Base-by-base conservation (phyloP, 1,140 invertebrate species). In the Macrobrachium nipponense region DNA sequence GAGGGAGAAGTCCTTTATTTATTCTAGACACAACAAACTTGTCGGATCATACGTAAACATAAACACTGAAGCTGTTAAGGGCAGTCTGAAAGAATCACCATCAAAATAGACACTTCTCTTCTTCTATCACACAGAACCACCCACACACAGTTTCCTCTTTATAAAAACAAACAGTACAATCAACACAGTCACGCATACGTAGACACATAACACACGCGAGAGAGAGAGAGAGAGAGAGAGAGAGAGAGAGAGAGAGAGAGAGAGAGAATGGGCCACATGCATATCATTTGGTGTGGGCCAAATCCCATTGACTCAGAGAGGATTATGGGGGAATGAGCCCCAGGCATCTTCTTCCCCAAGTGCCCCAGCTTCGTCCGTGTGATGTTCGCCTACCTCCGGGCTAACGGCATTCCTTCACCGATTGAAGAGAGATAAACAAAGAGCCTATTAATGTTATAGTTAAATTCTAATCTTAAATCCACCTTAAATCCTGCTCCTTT, bases 391-490 rank as follows among this genome's bases (percentile, higher is more conserved):
- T 51, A 51, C 51, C 51, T 51, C 51, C 51, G 51, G 51, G 51
- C 51, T 44, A 80, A 68, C 78, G 68, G 58, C 77, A 80, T 80
- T 68, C 78, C 78, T 68, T 6, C 17, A 27, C 20, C 17, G 61
- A 66, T 43, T 61, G 78, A 18, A 18, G 20, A 18, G 27, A 51
- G 59, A 79, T 64, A 66, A 61, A 80, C 77, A 80, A 80, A 80
- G 62, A n/a, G 58, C 36, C 62, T 80, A 64, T 80, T 66, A 80
- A 80, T 51, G 62, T 66, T n/a, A 44, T 61, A 27, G 43, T 44
- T 36, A 44, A 66, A 64, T 68, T 18, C 62, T 68, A 68, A 80
- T 68, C 62, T 68, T 51, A 68, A 80, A 80, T 68, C 62, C 78
- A 10, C 14, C 3, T 27, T 23, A 80, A 36, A n/a, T n/a, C 27